A percentile compares a stretch with the other conserved stretches of the same genome.
These are phyloP conservation scores for Fukomys damarensis DNA, from an alignment of 2,113 vertebrate species.

Conservation along the genomic window DNA sequence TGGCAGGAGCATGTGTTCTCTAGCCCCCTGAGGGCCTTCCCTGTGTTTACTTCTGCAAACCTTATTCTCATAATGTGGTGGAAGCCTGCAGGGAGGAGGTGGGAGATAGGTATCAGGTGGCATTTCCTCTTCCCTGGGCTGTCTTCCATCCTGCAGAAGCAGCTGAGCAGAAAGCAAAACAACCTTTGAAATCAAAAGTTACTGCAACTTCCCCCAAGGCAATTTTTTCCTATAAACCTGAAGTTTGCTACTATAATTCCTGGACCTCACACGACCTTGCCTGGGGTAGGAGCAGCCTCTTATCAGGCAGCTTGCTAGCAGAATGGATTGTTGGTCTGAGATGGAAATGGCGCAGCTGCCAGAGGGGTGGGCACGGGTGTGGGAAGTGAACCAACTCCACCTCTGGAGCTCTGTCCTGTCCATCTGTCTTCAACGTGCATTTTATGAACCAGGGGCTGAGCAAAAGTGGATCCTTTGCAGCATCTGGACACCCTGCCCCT, in stretches of 20 bases:
- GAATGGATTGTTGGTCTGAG: background rate
- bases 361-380: accelerated
- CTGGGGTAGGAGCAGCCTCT: background rate
- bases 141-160: background rate
- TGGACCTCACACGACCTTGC: background rate
- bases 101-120: background rate
- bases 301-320: background rate
- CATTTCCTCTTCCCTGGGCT: background rate
- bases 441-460: background rate
- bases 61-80: background rate
- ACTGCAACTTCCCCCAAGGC: background rate
- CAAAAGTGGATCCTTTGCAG: background rate
- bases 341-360: accelerated
- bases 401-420: background rate
- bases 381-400: background rate
- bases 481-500: background rate
- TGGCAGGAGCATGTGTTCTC: background rate
- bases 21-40: no score
- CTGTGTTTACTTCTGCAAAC: background rate
- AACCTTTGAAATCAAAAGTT: background rate
- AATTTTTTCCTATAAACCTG: background rate
- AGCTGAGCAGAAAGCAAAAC: slow-evolving; percentile 5
- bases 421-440: background rate
- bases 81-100: background rate
- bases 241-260: background rate